A percentile compares a stretch with the other conserved stretches of the same genome.
phyloP scores from a whole-genome alignment of 2,113 vertebrate genomes.

The Oreochromis spilurus region DNA sequence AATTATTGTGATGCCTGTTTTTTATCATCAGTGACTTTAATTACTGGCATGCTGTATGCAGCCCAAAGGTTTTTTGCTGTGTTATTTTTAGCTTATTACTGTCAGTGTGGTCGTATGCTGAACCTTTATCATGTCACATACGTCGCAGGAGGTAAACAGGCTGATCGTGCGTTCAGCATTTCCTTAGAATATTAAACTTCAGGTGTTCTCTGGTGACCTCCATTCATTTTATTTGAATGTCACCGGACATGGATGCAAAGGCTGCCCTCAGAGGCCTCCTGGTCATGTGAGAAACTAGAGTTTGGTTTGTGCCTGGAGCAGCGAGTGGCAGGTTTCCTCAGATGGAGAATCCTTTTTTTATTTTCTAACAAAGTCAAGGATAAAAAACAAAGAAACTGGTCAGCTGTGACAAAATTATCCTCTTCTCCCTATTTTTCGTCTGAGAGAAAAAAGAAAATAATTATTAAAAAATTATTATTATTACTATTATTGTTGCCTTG shows the following conservation, averaged over 20 bases:
- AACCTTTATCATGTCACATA: background rate
- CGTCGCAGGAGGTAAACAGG: background rate
- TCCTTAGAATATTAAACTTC: background rate
- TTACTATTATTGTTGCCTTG: background rate
- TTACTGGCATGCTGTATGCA: background rate
- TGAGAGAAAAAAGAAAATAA: background rate
- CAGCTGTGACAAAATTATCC: background rate
- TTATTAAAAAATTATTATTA: rapidly evolving
- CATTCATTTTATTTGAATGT: background rate
- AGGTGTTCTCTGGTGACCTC: background rate
- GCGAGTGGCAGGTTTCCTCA: background rate
- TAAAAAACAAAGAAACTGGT: background rate
- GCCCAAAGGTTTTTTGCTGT: background rate
- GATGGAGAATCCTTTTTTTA: background rate
- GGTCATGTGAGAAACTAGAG: background rate
- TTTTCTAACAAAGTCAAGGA: background rate
- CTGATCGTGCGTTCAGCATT: background rate
- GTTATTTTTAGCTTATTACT: background rate
- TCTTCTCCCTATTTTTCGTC: background rate
- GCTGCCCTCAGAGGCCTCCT: background rate
- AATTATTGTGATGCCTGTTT: background rate
- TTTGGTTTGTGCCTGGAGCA: background rate
- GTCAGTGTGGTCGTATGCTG: background rate
- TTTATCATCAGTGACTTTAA: background rate
- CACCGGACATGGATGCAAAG: background rate